A percentile compares a stretch with the other conserved stretches of the same genome.
Conservation (phyloP, 2,113 vertebrate genomes). For the Sylvilagus bachmani region DNA sequence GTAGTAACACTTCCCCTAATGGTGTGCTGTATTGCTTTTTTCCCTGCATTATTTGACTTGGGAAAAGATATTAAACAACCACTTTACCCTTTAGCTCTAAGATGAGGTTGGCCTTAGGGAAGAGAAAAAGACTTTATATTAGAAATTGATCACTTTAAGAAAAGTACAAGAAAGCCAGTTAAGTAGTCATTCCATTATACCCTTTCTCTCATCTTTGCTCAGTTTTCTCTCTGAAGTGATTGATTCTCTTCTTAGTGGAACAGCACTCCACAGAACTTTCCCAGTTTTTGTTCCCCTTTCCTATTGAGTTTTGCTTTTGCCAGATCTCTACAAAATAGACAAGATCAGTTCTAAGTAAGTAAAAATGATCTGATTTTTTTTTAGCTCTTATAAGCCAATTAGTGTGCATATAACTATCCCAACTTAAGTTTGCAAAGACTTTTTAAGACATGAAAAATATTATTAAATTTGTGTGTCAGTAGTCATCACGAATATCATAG, state of each 20-base stretch:
- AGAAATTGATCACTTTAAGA: conserved; percentile 36
- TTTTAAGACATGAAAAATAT: conserved; percentile 55
- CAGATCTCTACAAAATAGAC: conserved; percentile 41
- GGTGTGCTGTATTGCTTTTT: not conserved
- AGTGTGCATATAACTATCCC: not conserved
- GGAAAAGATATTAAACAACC: not conserved
- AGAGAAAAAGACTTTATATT: not conserved
- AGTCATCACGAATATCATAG: not conserved
- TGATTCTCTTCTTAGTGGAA: conserved; percentile 39
- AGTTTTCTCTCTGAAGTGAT: conserved; percentile 9
- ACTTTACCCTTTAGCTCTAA: not conserved
- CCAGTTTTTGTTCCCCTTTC: not conserved
- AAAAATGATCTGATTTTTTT: conserved; percentile 37
- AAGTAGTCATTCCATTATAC: not conserved
- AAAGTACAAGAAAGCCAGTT: conserved; percentile 20
- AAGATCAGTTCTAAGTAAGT: conserved; percentile 53
- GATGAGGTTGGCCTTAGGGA: not conserved
- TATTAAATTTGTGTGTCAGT: conserved; percentile 1
- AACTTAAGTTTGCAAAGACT: conserved; percentile 30
- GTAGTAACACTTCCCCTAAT: not conserved
- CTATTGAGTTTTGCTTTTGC: conserved; percentile 23
- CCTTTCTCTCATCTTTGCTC: not conserved
- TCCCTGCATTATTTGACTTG: not conserved
- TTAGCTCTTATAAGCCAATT: conserved; percentile 44
- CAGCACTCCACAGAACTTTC: not conserved